These are phyloP conservation scores for Desmophyllum pertusum DNA, from an alignment of 92 coral and sea anemone genomes.

Conservation along the genomic window DNA sequence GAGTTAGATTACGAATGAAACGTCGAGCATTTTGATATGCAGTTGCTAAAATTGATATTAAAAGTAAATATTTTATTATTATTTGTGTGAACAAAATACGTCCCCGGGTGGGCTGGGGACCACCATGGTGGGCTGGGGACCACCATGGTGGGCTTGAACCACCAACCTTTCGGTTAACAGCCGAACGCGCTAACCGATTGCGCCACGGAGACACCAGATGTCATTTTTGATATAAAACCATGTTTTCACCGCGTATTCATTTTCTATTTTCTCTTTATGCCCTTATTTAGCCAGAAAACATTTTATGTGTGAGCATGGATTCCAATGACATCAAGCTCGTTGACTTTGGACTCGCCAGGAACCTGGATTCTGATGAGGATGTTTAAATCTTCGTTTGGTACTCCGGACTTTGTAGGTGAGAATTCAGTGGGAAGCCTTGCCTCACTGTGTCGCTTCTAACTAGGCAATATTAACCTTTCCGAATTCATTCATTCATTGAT, in stretches of 20 bases:
- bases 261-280: not conserved
- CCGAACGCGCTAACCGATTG: constrained; percentile 95
- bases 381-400: constrained; percentile 90
- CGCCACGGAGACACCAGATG: constrained; percentile 66
- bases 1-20: too few species aligned
- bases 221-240: not conserved
- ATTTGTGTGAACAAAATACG: constrained; percentile 5
- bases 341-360: constrained; percentile 96
- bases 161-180: constrained; percentile 93
- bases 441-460: not conserved
- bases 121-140: too few species aligned
- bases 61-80: too few species aligned
- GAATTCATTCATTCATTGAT: too few species aligned
- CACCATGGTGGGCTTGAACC: constrained; percentile 90
- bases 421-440: too few species aligned
- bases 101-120: constrained; percentile 88
- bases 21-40: too few species aligned
- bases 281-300: constrained; percentile 87
- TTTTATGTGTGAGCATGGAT: constrained; percentile 83
- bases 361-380: constrained; percentile 76
- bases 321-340: constrained; percentile 89
- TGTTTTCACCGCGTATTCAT: not conserved
- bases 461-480: too few species aligned
- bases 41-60: too few species aligned
- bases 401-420: constrained; percentile 98